These are phyloP conservation scores for Salvator merianae DNA, from an alignment of 2,113 vertebrate species.

Conservation along the genomic window DNA sequence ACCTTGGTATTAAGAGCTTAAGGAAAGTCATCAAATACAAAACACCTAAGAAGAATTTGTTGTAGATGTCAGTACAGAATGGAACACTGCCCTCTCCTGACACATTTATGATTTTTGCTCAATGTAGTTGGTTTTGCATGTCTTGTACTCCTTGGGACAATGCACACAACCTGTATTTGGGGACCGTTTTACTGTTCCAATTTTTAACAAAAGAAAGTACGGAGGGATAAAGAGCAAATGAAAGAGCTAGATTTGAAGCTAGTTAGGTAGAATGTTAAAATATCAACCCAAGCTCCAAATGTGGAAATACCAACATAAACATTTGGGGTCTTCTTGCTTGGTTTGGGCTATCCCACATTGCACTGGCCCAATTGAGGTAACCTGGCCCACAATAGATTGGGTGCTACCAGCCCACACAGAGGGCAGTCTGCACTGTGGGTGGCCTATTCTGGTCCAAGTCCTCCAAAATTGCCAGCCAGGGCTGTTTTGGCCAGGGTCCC, in stretches of 20 bases:
- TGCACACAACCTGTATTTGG: not conserved
- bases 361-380: no score
- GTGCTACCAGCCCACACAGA: no score
- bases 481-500: no score
- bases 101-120: not conserved
- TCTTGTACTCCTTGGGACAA: not conserved
- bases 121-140: not conserved
- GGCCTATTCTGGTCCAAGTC: not conserved
- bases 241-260: not conserved
- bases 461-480: no score
- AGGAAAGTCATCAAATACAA: not conserved
- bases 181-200: not conserved
- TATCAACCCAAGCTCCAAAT: not conserved
- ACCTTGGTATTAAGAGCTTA: not conserved
- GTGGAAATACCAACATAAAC: fast-evolving
- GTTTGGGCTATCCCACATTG: no score
- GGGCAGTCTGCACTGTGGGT: no score
- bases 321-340: not conserved
- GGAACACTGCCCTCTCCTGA: conserved; percentile 65
- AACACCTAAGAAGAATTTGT: not conserved
- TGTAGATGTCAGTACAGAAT: conserved; percentile 7
- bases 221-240: not conserved
- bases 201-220: not conserved
- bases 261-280: not conserved
- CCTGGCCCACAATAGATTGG: no score